Conservation (phyloP, 2,113 vertebrate genomes). For the Gorilla gorilla region DNA sequence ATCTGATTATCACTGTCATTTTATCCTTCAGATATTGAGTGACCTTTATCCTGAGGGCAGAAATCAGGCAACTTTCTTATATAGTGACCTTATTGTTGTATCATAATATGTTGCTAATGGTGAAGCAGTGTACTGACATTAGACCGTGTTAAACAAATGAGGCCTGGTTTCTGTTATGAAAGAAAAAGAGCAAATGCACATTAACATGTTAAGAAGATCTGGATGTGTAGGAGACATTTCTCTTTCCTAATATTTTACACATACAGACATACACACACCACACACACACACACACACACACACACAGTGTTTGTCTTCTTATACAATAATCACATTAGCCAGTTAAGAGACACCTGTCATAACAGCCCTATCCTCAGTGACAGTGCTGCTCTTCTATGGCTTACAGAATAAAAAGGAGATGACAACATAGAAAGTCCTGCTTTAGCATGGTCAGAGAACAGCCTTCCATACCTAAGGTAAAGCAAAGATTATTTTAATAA, state of each 20-base stretch:
- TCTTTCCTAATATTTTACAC: neutral
- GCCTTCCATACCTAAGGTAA: neutral
- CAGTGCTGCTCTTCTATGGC: neutral
- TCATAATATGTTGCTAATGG: neutral
- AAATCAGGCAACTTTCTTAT: neutral
- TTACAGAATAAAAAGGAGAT: neutral
- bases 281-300: neutral
- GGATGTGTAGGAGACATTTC: neutral
- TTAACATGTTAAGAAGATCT: neutral
- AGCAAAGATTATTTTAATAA: slow-evolving; percentile 19
- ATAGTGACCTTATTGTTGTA: neutral
- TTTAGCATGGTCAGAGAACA: slow-evolving; percentile 8
- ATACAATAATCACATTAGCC: neutral
- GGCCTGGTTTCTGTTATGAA: neutral
- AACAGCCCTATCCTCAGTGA: neutral
- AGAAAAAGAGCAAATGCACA: neutral
- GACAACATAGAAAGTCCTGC: neutral
- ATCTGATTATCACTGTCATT: neutral
- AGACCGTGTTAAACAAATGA: neutral
- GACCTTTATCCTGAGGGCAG: neutral
- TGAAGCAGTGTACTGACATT: neutral
- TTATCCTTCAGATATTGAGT: neutral
- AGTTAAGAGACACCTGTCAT: neutral
- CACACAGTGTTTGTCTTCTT: neutral
- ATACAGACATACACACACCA: neutral